Base-by-base conservation (phyloP, 30 jellyfish, hydroid and myxozoan genomes). In the Nemopilema nomurai region DNA sequence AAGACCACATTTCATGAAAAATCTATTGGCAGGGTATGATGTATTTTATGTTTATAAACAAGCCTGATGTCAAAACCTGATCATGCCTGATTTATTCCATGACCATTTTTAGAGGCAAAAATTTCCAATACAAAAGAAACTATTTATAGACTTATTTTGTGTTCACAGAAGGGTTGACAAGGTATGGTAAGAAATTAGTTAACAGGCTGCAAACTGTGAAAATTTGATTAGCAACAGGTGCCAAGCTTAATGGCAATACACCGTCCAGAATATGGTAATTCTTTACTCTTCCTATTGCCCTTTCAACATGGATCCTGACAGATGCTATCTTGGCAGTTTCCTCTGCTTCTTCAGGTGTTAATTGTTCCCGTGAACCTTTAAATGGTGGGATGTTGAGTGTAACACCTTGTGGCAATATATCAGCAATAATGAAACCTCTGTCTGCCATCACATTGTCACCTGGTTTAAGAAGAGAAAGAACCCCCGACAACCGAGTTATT, bases 401-500 rank as follows among this genome's bases (percentile, higher is more conserved):
- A 22, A 32, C 86, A 49, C 83, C 71, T 26, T 17, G n/a, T 50
- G 92, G 76, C 49, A 85, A 41, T 19, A 76, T 67, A 33, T 66
- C 91, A 16, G 63, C 66, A 18, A 85, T 74, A 67, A 21, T 89
- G 67, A 85, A 85, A 0, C 95, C 95, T 24, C 79, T 51, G 90
- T 85, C 86, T 32, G 95, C 95, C 95, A 85, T 85, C 0, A 85
- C 77, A 33, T 64, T 52, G 80, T 76, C 95, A n/a, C 95, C 95
- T 19, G 71, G 91, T 0, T 75, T 51, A 1, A 76, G 84, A 41
- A 66, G 84, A 23, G 62, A 23, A 18, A 85, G 83, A 63, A 75
- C 28, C 27, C 91, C 91, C 63, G 79, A 75, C 33, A 76, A 25
- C 24, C 66, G 49, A 0, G 77, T 77, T 27, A 85, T 62, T 67